A percentile compares a stretch with the other conserved stretches of the same genome.
Evolutionary conservation across 64 coral and sea anemone species (phyloP).

Genomic region (Actinia tenebrosa): DNA sequence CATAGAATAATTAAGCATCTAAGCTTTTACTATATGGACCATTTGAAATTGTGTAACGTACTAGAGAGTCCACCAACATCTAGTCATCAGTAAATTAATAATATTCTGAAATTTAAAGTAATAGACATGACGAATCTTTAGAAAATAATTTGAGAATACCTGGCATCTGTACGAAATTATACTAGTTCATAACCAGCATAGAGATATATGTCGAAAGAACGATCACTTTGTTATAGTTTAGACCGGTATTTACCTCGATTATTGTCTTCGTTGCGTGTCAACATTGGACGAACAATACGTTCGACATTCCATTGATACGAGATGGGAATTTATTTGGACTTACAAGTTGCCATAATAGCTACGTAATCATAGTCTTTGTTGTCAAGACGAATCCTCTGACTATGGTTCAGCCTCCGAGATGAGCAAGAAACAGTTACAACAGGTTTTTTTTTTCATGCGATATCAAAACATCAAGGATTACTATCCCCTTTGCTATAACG

Average conservation of each 20-base stretch:
- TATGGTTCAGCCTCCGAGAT: background rate
- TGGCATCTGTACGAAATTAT: background rate
- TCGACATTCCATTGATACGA: slow-evolving; percentile 2
- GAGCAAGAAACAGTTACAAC: background rate
- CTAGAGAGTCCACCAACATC: background rate
- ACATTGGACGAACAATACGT: background rate
- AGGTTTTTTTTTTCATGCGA: background rate
- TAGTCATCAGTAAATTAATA: background rate
- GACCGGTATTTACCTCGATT: background rate
- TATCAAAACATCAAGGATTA: background rate
- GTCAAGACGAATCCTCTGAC: background rate
- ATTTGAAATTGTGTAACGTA: slow-evolving; percentile 10
- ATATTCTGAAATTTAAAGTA: background rate
- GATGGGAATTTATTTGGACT: background rate
- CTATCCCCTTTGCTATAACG: background rate
- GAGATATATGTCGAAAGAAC: background rate
- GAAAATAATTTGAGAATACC: background rate
- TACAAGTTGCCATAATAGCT: slow-evolving; percentile 9
- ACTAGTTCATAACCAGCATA: background rate
- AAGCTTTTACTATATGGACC: background rate
- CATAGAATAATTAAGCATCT: background rate
- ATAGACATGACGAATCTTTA: background rate
- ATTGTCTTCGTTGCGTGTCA: background rate
- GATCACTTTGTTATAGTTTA: background rate
- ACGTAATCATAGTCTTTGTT: background rate